A percentile compares a stretch with the other conserved stretches of the same genome.
phyloP scores from a whole-genome alignment of 2,113 vertebrate genomes.

The Sylvietta virens region DNA sequence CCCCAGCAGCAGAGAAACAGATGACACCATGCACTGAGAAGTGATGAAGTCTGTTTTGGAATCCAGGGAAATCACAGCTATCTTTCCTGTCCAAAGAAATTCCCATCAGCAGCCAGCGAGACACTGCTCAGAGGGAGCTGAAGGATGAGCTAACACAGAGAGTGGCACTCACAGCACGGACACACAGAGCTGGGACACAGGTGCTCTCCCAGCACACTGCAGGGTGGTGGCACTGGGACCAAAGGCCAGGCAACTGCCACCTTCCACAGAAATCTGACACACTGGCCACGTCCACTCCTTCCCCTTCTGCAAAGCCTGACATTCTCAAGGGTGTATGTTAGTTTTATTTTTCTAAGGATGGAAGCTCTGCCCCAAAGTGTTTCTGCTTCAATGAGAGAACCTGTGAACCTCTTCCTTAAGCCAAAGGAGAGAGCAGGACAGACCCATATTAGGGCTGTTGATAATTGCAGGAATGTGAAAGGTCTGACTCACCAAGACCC shows the following conservation, averaged over 20 bases:
- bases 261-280: not conserved
- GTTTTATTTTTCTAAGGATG: not conserved
- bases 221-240: not conserved
- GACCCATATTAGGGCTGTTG: not conserved
- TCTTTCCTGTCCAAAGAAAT: not conserved
- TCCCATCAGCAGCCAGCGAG: not conserved
- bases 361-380: not conserved
- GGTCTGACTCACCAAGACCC: not conserved
- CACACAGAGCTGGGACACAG: not conserved
- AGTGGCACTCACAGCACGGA: not conserved
- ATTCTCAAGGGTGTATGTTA: accelerated
- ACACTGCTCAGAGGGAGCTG: not conserved
- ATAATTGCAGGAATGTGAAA: not conserved
- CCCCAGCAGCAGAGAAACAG: not conserved
- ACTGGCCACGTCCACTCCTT: accelerated
- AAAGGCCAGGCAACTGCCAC: not conserved
- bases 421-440: not conserved
- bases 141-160: not conserved
- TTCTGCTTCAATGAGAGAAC: not conserved
- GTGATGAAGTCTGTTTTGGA: not conserved
- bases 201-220: not conserved
- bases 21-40: not conserved
- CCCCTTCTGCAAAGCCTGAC: not conserved
- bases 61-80: not conserved
- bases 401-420: not conserved